Percentiles rank a stretch among this genome's conserved stretches.
phyloP scores from a whole-genome alignment of 1,140 invertebrate genomes.

The fruit fly (Drosophila melanogaster) region Release_6_plus_ISO1_MT NT_037436.4:21718501-21719000 shows the following conservation, averaged over 20 bases:
- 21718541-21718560: slow-evolving; percentile 79
- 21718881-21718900: slow-evolving; percentile 24
- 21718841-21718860: background rate
- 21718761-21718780: no score
- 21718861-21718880: slow-evolving; percentile 10
- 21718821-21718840: no score
- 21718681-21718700: background rate
- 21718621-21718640: slow-evolving; percentile 42
- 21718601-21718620: slow-evolving; percentile 17
- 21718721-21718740: background rate
- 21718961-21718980: slow-evolving; percentile 36
- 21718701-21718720: no score
- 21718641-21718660: slow-evolving; percentile 14
- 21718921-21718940: slow-evolving; percentile 19
- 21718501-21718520: slow-evolving; percentile 74
- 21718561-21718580: slow-evolving; percentile 40
- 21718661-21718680: background rate
- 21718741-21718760: no score
- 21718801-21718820: background rate
- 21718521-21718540: slow-evolving; percentile 77
- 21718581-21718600: slow-evolving; percentile 39
- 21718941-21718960: slow-evolving; percentile 27
- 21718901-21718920: slow-evolving; percentile 26
- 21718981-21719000: slow-evolving; percentile 71
- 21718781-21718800: no score